Evolutionary conservation across 1,140 invertebrate species (phyloP), one percentile per base, ranked within the genome.

Genomic region (Drosophila bocqueti): DNA sequence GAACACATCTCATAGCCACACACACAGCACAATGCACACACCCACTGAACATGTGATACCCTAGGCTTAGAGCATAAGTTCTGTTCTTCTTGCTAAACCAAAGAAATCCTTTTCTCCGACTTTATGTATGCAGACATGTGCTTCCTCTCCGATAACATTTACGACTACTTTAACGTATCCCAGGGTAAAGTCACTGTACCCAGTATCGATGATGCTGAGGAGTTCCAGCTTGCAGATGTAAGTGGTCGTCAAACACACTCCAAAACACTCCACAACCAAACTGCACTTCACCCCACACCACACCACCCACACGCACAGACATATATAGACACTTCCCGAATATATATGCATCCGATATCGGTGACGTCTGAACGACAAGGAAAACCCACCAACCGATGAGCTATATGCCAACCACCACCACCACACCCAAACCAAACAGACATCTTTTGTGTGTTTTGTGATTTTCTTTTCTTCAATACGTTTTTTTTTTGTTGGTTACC

Each of bases 101-200:
- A 79, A 66, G 78, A 76, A 81, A 74, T 65, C 78, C 81, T 81
- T 82, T 68, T 86, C 87, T 91, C 79, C 86, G 82, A 85, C 80
- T 87, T 82, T 81, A 59, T 60, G 40, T 61, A 91, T 89, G 93
- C 93, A 98, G 98, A 96, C 15, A 96, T 95, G 94, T 97, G 96
- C 94, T 93, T 95, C 82, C 96, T 99, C 91, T 95, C 96, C 91
- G 95, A 98, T 94, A 95, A 98, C 94, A 96, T 97, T 94, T 95
- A 94, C 94, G 97, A 97, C 94, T 99, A 99, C 95, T 95, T 96
- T 94, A 99, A 97, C 95, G 96, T 99, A 92, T 96, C 98, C 93
- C 99, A 99, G 95, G 99, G 98, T 94, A 98, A 98, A 95, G 96
- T 97, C 76, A 97, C 97, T 81, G 99, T 99, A 93, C 98, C 99